Conservation (phyloP, 2,888 invertebrate species). For the Eucriotettix oculatus region DNA sequence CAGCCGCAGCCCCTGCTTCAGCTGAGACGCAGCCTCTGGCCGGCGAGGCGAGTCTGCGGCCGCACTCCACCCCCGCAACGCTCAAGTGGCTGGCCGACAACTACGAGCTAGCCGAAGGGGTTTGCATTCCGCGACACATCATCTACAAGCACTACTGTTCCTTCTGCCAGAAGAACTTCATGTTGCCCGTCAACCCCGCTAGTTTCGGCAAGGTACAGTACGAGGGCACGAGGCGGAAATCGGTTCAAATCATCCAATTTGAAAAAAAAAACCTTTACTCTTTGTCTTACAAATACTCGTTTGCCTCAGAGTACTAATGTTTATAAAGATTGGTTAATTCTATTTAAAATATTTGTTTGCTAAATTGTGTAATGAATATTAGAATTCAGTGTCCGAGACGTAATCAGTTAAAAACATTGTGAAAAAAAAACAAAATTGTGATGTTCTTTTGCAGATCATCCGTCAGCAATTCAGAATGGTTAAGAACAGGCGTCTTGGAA, state of each 20-base stretch:
- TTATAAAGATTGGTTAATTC: too few species aligned
- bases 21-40: too few species aligned
- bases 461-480: conserved; percentile 32
- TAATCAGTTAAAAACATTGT: too few species aligned
- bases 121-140: conserved; percentile 31
- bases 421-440: background rate
- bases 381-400: too few species aligned
- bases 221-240: background rate
- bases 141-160: conserved; percentile 31
- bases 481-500: conserved; percentile 30
- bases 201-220: conserved; percentile 30
- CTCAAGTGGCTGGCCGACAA: conserved; percentile 29
- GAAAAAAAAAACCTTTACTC: too few species aligned
- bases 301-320: too few species aligned
- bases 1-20: too few species aligned
- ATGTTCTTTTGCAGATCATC: conserved; percentile 26
- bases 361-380: too few species aligned
- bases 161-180: conserved; percentile 27
- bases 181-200: conserved; percentile 32
- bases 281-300: too few species aligned
- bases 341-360: too few species aligned
- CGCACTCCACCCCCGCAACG: conserved; percentile 24
- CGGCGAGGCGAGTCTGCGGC: conserved; percentile 4
- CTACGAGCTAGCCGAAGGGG: conserved; percentile 32
- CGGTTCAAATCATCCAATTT: too few species aligned